These are phyloP conservation scores for Zaprionus camerounensis DNA, from an alignment of 1,140 invertebrate genomes.

Conservation along the genomic window DNA sequence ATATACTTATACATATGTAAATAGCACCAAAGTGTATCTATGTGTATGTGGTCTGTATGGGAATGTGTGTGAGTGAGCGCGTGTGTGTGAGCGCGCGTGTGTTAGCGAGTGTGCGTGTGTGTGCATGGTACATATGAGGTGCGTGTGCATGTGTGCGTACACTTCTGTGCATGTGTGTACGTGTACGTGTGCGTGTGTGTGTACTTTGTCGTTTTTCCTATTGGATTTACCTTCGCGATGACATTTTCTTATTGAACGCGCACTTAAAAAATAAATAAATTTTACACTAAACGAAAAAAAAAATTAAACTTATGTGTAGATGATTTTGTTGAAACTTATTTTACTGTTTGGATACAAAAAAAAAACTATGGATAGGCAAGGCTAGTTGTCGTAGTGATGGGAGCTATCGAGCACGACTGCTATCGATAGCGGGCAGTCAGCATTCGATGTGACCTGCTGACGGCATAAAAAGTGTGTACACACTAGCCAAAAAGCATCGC, in stretches of 20 bases:
- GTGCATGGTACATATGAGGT: slow-evolving; percentile 35
- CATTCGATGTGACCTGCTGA: slow-evolving; percentile 2
- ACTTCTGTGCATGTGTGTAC: slow-evolving; percentile 4
- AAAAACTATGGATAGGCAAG: slow-evolving; percentile 66
- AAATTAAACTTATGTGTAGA: slow-evolving; percentile 75
- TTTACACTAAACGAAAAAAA: slow-evolving; percentile 77
- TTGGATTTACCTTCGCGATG: slow-evolving; percentile 81
- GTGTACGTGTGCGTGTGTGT: slow-evolving; percentile 26
- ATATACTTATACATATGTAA: slow-evolving; percentile 79
- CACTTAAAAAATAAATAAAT: slow-evolving; percentile 81
- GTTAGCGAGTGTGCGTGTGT: slow-evolving; percentile 19
- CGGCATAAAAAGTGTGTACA: slow-evolving; percentile 23
- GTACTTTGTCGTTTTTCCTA: slow-evolving; percentile 73
- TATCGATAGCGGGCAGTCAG: slow-evolving; percentile 29
- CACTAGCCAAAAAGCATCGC: slow-evolving; percentile 13
- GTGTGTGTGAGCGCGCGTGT: slow-evolving; percentile 6
- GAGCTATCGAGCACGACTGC: slow-evolving; percentile 38
- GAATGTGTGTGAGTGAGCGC: slow-evolving; percentile 16
- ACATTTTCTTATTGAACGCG: slow-evolving; percentile 79
- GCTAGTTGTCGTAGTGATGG: slow-evolving; percentile 47
- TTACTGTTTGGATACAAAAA: slow-evolving; percentile 77
- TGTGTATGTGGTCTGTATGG: slow-evolving; percentile 29
- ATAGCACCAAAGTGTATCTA: slow-evolving; percentile 68
- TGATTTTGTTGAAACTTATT: slow-evolving; percentile 75
- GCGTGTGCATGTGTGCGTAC: slow-evolving; percentile 5